Base-by-base conservation (phyloP, 2,888 invertebrate genomes). In the Criorhina ranunculi region DNA sequence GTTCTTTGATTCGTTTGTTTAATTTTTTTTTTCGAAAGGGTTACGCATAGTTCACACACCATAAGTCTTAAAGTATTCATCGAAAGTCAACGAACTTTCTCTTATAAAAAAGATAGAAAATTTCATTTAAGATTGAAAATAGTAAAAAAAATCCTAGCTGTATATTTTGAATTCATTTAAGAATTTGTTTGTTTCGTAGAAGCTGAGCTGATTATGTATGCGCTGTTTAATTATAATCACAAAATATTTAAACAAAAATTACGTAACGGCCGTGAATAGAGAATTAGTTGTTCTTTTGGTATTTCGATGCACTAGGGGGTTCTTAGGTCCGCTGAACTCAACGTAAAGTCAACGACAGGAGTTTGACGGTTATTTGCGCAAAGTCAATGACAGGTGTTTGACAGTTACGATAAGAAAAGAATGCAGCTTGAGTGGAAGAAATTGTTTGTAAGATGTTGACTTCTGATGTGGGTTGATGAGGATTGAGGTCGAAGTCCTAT, bases 1-100 rank as follows among this genome's bases (percentile, higher is more conserved):
- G 60, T 67, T 80, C 44, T 59, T 44, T 73, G 44, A 67, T 29
- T 42, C 44, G 19, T 33, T 55, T 55, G 55, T 55, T 24, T 59
- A 37, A n/a, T n/a, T n/a, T n/a, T n/a, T n/a, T n/a, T 70, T 35
- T 59, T 70, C 4, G 44, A 8, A 53, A 24, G 57, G 59, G 59
- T 70, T 70, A 70, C 57, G 37, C 57, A 59, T 59, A 70, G 57
- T 70, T 70, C 57, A 37, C 57, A 37, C 59, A 7, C 29, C 51
- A 31, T n/a, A 53, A 67, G 11, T 17, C 31, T 33, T 3, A 17
- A 8, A 33, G 17, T 5, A 11, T 31, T 17, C 19, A 40, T 37
- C 35, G 70, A 70, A 70, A 75, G 80, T 73, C 75, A 80, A 80
- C 44, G 75, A 80, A 80, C 80, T 80, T 67, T 80, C 55, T 73